Base-by-base conservation (phyloP, 2,797 vertebrate species). In the Sebastes iracundus region DNA sequence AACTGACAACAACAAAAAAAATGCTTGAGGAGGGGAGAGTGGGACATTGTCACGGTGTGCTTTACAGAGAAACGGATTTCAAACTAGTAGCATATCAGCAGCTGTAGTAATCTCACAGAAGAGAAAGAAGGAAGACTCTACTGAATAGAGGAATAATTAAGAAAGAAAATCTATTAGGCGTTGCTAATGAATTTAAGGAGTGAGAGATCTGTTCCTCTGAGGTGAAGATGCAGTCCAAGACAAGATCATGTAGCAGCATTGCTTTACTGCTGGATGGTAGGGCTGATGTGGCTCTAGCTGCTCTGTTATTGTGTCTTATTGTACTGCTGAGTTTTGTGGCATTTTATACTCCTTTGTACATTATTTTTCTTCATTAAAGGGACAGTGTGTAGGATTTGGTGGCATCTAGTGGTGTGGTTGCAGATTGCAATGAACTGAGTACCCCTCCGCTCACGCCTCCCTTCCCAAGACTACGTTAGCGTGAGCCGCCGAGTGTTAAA, bases 151-250 rank as follows among this genome's bases (percentile, higher is more conserved):
- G 76, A 75, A 83, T 85, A 81, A 89, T 85, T 73, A 80, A 68
- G 32, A 77, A 77, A 83, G 10, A 64, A 88, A 84, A 82, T 87
- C 80, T 82, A 85, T 92, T 93, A 85, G 35, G 60, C 61, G 6
- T 53, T 49, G 76, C 81, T 91, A 92, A 93, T 92, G 78, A 88
- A 89, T 91, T 89, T 60, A 80, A 86, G 74, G 64, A 84, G 77
- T 46, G 65, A 62, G 62, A 63, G 71, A 85, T 85, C 53, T 46
- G 10, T 87, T 82, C 75, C 87, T 91, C 80, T 42, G 64, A 87
- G 87, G 85, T 81, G 42, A 75, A 63, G 60, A 77, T 72, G 20
- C 59, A 72, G 67, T 79, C 67, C 13, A 72, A 71, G 69, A 74
- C 69, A 70, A 83, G 46, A 63, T 81, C 32, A 64, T 38, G 42